Percentiles rank a stretch among this genome's conserved stretches.
These are phyloP conservation scores for Menura novaehollandiae DNA, from an alignment of 2,113 vertebrate species.

Conservation along the genomic window DNA sequence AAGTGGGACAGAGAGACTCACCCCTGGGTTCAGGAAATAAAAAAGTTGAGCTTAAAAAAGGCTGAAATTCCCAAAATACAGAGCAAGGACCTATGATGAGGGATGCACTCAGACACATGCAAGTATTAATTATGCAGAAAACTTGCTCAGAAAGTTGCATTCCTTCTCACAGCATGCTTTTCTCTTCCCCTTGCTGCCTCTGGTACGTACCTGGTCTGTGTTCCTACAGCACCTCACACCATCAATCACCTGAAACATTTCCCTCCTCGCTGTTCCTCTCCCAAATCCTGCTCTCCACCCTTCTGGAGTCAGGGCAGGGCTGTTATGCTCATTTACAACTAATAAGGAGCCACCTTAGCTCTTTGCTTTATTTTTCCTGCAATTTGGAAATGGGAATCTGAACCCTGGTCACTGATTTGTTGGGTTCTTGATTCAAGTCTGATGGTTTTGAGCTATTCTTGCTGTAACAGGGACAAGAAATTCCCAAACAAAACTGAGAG, in stretches of 20 bases:
- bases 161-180: background rate
- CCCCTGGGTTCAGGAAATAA: background rate
- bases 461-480: background rate
- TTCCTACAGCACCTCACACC: background rate
- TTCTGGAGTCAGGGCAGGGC: background rate
- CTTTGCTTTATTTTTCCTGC: background rate
- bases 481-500: background rate
- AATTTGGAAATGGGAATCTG: background rate
- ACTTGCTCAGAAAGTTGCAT: background rate
- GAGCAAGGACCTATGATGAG: background rate
- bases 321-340: background rate
- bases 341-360: background rate
- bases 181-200: background rate
- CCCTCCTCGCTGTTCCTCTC: background rate
- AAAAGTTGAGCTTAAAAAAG: background rate
- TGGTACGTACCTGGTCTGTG: background rate
- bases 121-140: background rate
- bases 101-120: background rate
- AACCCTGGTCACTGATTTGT: background rate
- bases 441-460: background rate
- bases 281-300: background rate
- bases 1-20: background rate
- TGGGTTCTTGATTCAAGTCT: background rate
- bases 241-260: background rate
- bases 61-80: background rate